Evolutionary conservation across 2,888 invertebrate species (phyloP).

Genomic region (Dasysyrphus albostriatus): DNA sequence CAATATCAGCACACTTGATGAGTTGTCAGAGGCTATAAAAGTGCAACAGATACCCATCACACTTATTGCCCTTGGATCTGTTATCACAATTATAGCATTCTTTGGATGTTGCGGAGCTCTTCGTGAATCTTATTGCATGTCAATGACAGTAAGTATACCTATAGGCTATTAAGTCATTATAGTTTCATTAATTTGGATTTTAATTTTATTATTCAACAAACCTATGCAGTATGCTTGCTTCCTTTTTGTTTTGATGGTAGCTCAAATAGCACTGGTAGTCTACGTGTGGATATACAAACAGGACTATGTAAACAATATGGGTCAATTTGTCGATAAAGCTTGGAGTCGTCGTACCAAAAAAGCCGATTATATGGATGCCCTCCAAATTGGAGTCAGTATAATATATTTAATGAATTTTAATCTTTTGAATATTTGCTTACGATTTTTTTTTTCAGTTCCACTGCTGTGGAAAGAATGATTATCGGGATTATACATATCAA

Average conservation of each 20-base stretch:
- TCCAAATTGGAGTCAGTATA: slow-evolving; percentile 80
- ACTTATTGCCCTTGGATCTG: slow-evolving; percentile 88
- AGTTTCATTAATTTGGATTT: neutral
- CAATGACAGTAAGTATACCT: slow-evolving; percentile 91
- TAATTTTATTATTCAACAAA: neutral
- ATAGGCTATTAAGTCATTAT: neutral
- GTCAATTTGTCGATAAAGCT: slow-evolving; percentile 85
- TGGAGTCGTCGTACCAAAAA: slow-evolving; percentile 81
- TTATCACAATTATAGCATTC: slow-evolving; percentile 92
- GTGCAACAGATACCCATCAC: slow-evolving; percentile 87
- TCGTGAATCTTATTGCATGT: slow-evolving; percentile 94
- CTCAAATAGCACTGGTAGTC: slow-evolving; percentile 90
- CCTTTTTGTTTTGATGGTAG: slow-evolving; percentile 89
- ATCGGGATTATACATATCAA: slow-evolving; percentile 80
- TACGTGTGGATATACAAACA: slow-evolving; percentile 88
- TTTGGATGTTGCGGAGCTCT: slow-evolving; percentile 96
- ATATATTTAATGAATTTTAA: slow-evolving; percentile 75
- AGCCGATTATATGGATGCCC: slow-evolving; percentile 81
- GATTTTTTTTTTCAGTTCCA: slow-evolving; percentile 78
- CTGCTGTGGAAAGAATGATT: slow-evolving; percentile 81
- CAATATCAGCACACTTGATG: slow-evolving; percentile 85
- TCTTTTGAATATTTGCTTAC: neutral
- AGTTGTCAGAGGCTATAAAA: slow-evolving; percentile 84
- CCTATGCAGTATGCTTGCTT: slow-evolving; percentile 58
- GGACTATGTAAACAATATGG: slow-evolving; percentile 85